Percentiles rank a stretch among this genome's conserved stretches.
phyloP scores from a whole-genome alignment of 1,140 invertebrate genomes.

The Caenorhabditis tropicalis region DNA sequence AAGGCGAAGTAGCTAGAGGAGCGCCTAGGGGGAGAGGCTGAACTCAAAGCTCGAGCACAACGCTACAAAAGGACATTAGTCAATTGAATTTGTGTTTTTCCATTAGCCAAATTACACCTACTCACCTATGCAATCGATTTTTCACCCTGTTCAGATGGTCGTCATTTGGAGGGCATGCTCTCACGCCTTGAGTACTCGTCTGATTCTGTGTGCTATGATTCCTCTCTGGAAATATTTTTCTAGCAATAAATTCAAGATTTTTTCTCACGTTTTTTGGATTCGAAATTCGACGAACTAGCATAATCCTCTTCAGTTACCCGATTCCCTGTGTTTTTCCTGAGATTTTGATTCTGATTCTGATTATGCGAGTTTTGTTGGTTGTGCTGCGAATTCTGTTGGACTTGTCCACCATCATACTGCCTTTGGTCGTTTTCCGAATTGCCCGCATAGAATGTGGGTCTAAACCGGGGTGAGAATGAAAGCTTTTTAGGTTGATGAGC shows the following conservation, averaged over 20 bases:
- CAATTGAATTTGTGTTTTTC: conserved; percentile 25
- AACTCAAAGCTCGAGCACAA: neutral
- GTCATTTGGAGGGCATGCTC: neutral
- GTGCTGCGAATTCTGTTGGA: neutral
- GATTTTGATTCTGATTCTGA: conserved; percentile 15
- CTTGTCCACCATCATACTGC: neutral
- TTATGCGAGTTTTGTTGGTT: neutral
- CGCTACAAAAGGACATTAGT: conserved; percentile 23
- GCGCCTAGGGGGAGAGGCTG: no score
- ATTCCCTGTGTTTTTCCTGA: neutral
- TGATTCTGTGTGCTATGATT: neutral
- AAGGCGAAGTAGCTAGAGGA: neutral
- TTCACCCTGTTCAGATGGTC: conserved; percentile 38
- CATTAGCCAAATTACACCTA: conserved; percentile 30
- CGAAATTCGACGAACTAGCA: conserved; percentile 13
- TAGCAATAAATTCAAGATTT: neutral
- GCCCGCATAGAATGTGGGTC: conserved; percentile 22
- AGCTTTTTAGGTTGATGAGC: neutral
- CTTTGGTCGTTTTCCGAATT: neutral
- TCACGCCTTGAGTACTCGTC: neutral
- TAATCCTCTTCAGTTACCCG: conserved; percentile 35
- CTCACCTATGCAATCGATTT: conserved; percentile 40
- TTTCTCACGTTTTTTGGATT: conserved; percentile 23
- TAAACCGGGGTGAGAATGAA: neutral
- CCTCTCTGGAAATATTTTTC: neutral